phyloP scores from a whole-genome alignment of 2,113 vertebrate species.

The Chamaea fasciata region DNA sequence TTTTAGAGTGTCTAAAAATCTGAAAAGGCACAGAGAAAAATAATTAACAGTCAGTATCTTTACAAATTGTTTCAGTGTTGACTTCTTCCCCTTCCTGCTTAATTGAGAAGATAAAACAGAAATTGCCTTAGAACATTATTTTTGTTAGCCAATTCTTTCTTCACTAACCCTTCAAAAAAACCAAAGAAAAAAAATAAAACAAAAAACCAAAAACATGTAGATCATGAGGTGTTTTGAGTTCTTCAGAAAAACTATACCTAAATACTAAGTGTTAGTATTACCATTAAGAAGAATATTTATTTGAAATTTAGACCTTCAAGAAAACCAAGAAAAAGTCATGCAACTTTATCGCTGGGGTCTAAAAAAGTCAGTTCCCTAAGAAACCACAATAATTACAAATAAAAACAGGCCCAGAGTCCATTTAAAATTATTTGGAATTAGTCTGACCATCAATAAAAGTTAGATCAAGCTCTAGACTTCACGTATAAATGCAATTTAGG shows the following conservation, averaged over 20 bases:
- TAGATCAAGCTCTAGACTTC: background rate
- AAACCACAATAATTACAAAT: background rate
- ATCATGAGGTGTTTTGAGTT: background rate
- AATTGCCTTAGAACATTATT: background rate
- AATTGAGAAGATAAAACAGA: background rate
- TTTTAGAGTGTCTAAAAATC: constrained; percentile 79
- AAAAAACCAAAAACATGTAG: background rate
- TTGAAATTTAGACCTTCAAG: background rate
- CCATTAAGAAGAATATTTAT: background rate
- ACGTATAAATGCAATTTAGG: background rate
- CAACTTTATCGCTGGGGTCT: background rate
- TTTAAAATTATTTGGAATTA: background rate
- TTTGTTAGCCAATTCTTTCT: background rate
- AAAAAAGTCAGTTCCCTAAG: background rate
- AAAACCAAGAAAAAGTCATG: background rate
- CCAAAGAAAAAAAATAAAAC: background rate
- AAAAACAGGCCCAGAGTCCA: background rate
- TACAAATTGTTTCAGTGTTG: background rate
- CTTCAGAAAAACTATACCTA: background rate
- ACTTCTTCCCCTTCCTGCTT: background rate
- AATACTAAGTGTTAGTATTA: background rate
- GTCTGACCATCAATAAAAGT: background rate
- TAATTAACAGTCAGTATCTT: background rate
- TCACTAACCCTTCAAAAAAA: background rate
- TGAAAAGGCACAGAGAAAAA: constrained; percentile 43